Evolutionary conservation across 2,888 invertebrate genomes (phyloP), one percentile per base, ranked within the genome.

Genomic region (Temnothorax ravouxi): DNA sequence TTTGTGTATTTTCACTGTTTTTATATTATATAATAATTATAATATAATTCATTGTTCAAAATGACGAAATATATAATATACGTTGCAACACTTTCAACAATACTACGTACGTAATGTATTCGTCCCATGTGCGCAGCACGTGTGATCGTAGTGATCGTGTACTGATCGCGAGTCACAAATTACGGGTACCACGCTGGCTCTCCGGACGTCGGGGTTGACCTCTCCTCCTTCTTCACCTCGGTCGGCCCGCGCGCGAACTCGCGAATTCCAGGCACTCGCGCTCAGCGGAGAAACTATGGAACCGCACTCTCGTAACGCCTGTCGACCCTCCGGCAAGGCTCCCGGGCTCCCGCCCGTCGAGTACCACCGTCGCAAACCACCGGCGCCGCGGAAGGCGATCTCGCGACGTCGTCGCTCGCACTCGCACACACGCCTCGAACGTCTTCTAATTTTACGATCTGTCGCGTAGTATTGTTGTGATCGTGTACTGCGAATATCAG

Each of bases 371-470:
- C 25, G 44, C 74, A 69, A 64, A 67, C 47, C 84, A 75, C 41
- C 82, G 79, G 75, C 80, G 79, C 72, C 84, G 38, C 50, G 21
- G 18, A 62, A 61, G 76, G 76, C 87, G 62, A 75, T 72, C 38
- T 4, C 54, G 64, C 82, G 50, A 82, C 41, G 34, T 34, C 66
- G 34, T 62, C 74, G 59, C 54, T 59, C 79, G 25, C 25, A 25
- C 1, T 25, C 25, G 47, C 59, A 21, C 81, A 77, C 85, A 76
- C 47, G 87, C 90, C 91, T 91, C 86, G 92, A 89, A 86, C 92
- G 89, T 93, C 93, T 79, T 59, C 69, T 92, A 93, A 93, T 93
- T 92, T 93, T 92, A 90, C 90, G 90, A 91, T 92, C 91, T 92
- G 92, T 92, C 88, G 90, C 91, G 90, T 25, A 25, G 25, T 25